These are phyloP conservation scores for Tortrix viridana DNA, from an alignment of 2,888 invertebrate genomes.

Conservation along the genomic window DNA sequence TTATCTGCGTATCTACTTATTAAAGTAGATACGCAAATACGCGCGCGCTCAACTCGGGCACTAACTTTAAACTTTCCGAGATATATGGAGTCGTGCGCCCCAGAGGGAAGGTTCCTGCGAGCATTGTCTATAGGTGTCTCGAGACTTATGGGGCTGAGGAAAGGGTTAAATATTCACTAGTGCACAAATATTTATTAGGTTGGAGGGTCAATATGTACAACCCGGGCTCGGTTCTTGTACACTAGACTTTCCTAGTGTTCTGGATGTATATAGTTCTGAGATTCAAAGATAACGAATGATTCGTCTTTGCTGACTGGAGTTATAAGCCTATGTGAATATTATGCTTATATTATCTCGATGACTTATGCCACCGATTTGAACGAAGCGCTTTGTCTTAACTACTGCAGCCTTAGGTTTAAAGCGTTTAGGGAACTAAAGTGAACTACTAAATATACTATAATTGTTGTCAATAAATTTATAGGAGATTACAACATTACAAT, in stretches of 20 bases:
- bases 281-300: neutral
- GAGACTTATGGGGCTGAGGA: slow-evolving; percentile 17
- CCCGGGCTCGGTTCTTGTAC: slow-evolving; percentile 10
- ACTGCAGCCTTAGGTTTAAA: too few species aligned
- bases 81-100: slow-evolving; percentile 33
- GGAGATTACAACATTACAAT: too few species aligned
- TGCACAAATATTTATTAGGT: slow-evolving; percentile 32
- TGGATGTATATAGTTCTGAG: neutral
- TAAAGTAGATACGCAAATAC: slow-evolving; percentile 36
- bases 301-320: too few species aligned
- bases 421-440: too few species aligned
- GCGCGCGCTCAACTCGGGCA: slow-evolving; percentile 30
- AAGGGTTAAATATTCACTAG: slow-evolving; percentile 30
- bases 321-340: too few species aligned
- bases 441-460: too few species aligned
- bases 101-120: slow-evolving; percentile 29
- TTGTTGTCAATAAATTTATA: too few species aligned
- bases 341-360: too few species aligned
- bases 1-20: slow-evolving; percentile 28
- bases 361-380: too few species aligned
- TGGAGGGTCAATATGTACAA: slow-evolving; percentile 10
- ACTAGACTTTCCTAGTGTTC: slow-evolving; percentile 1
- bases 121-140: slow-evolving; percentile 32
- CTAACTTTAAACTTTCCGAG: slow-evolving; percentile 37
- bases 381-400: too few species aligned